Percentiles rank a stretch among this genome's conserved stretches.
These are phyloP conservation scores for Oligia latruncula DNA, from an alignment of 2,888 invertebrate species.

Conservation along the genomic window DNA sequence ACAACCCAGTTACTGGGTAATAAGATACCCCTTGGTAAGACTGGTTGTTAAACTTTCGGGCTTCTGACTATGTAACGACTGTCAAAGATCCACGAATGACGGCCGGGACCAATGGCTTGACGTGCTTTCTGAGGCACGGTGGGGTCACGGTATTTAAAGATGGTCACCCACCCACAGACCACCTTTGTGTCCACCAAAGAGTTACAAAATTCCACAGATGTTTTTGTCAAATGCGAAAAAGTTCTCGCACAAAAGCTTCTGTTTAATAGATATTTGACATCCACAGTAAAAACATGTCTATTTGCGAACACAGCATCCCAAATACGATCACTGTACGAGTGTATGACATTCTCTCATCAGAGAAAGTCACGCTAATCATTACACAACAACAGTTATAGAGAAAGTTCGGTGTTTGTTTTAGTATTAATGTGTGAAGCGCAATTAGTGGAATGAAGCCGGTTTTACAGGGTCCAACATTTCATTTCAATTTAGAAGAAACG, in stretches of 20 bases:
- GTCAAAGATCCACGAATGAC: too few species aligned
- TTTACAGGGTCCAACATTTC: too few species aligned
- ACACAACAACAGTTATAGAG: constrained; percentile 10
- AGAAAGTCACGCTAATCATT: constrained; percentile 36
- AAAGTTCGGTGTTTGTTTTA: constrained; percentile 20
- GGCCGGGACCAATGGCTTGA: too few species aligned
- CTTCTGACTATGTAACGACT: too few species aligned
- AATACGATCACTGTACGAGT: neutral
- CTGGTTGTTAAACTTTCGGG: too few species aligned
- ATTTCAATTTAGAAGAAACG: neutral
- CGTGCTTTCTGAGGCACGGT: too few species aligned
- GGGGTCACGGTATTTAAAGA: too few species aligned
- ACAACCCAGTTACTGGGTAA: too few species aligned
- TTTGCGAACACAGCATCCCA: neutral
- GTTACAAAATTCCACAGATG: neutral
- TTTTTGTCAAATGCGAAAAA: constrained; percentile 23
- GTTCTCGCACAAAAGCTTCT: neutral
- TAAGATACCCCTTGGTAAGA: too few species aligned
- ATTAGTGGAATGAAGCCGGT: neutral
- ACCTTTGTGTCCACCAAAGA: neutral
- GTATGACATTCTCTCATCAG: neutral
- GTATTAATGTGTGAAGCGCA: constrained; percentile 1
- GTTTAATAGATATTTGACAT: neutral
- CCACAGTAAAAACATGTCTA: neutral
- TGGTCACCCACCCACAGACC: too few species aligned